Evolutionary conservation across 1,140 invertebrate genomes (phyloP).

Genomic region (Geopemphigus sp.): DNA sequence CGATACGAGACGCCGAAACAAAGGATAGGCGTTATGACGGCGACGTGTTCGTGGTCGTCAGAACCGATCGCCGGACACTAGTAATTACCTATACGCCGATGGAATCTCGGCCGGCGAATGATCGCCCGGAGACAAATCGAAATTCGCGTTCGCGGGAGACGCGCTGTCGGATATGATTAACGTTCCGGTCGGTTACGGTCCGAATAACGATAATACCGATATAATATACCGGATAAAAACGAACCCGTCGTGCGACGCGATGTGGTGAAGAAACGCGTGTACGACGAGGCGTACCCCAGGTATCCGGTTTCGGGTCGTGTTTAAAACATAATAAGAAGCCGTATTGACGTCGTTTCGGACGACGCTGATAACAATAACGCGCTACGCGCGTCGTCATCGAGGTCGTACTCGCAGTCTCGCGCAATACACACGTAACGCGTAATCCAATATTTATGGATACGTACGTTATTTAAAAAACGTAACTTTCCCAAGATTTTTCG

Average conservation of each 20-base stretch:
- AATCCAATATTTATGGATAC: too few relatives aligned
- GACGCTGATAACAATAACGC: constrained; percentile 13
- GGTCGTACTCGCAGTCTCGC: background rate
- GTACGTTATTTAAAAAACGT: too few relatives aligned
- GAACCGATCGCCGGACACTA: too few relatives aligned
- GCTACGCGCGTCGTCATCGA: background rate
- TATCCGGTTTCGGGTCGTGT: background rate
- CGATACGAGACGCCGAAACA: background rate
- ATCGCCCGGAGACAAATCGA: too few relatives aligned
- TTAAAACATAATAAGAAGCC: background rate
- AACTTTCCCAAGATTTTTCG: too few relatives aligned
- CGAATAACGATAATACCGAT: too few relatives aligned
- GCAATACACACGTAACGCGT: background rate
- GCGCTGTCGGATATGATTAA: too few relatives aligned
- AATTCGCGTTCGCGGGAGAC: too few relatives aligned
- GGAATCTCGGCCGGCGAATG: too few relatives aligned
- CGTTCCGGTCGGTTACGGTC: too few relatives aligned
- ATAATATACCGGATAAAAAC: background rate
- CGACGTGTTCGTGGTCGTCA: background rate
- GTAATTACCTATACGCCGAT: too few relatives aligned
- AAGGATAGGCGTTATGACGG: background rate
- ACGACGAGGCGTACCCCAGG: background rate
- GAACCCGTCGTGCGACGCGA: too few relatives aligned
- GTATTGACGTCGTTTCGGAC: background rate
- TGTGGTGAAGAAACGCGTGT: background rate